Evolutionary conservation across 2,113 vertebrate genomes (phyloP), one percentile per base, ranked within the genome.

Genomic region (Scomber japonicus): DNA sequence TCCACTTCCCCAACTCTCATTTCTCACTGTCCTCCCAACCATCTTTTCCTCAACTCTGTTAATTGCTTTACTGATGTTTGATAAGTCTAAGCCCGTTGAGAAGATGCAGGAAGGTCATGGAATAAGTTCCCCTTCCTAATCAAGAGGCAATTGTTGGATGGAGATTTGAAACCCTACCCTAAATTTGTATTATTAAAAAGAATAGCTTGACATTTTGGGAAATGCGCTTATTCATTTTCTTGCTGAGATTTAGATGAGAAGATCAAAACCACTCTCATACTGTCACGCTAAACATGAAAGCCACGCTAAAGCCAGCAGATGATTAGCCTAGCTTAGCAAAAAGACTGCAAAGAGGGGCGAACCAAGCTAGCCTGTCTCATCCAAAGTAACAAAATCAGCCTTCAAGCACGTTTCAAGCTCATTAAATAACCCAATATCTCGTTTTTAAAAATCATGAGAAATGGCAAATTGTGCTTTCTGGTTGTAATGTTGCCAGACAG

Each of bases 21-120:
- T 71, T 66, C 65, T 87, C 78, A 61, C 77, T 78, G 84, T 89
- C 88, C 84, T 50, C 84, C 60, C 81, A 70, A 40, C 11, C 12
- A 21, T n/a, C 30, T 21, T 48, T 67, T 56, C 51, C 74, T 73
- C 57, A 57, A 7, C 80, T 59, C 30, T 56, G 64, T 11, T 71
- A 45, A 40, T 40, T 40, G 35, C 66, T 69, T 62, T 56, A 51
- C 70, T 27, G 14, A 30, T 73, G 45, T 71, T 17, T 53, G 31
- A 71, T 56, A 17, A 46, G 14, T 72, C 53, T 50, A 53, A 64
- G 44, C 17, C 55, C 49, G 40, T n/a, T 68, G 30, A 78, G 27
- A 49, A 49, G 53, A 50, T 45, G 48, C 53, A 75, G 48, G 70
- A 54, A 74, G 9, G 27, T 87, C 56, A 17, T 31, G 46, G 57